Conservation (phyloP, 1,140 invertebrate genomes). For the Danaus plexippus region DNA sequence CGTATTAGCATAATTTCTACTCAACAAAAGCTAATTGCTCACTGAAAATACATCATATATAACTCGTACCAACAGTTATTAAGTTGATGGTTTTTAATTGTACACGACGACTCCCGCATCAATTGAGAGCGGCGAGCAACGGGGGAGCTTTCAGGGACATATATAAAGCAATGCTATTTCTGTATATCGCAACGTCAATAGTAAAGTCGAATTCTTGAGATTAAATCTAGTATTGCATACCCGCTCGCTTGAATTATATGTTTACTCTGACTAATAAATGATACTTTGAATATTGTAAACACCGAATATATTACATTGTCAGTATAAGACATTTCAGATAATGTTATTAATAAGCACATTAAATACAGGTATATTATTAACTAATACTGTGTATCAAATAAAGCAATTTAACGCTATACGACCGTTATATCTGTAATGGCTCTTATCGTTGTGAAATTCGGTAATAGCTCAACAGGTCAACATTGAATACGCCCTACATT, state of each 20-base stretch:
- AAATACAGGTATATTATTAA: no score
- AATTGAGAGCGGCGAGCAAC: slow-evolving; percentile 56
- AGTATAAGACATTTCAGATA: no score
- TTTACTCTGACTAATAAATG: no score
- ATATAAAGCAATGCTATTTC: slow-evolving; percentile 64
- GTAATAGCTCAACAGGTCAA: slow-evolving; percentile 13
- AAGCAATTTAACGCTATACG: no score
- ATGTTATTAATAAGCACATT: no score
- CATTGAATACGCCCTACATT: slow-evolving; percentile 14
- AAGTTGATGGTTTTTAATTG: slow-evolving; percentile 56
- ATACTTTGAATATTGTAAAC: no score
- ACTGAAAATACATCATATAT: slow-evolving; percentile 37
- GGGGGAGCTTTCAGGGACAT: slow-evolving; percentile 58
- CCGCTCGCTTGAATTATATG: no score
- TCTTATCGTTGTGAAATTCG: slow-evolving; percentile 6
- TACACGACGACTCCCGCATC: slow-evolving; percentile 61
- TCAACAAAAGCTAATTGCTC: slow-evolving; percentile 47
- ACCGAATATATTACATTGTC: no score
- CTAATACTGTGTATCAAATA: no score
- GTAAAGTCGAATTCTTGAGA: slow-evolving; percentile 10
- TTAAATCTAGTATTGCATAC: no score
- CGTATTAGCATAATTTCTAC: slow-evolving; percentile 55
- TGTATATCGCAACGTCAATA: slow-evolving; percentile 40
- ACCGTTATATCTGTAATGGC: no score
- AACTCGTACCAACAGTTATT: slow-evolving; percentile 47